Evolutionary conservation across 1,140 invertebrate genomes (phyloP).

Genomic region (Hycleus cichorii): DNA sequence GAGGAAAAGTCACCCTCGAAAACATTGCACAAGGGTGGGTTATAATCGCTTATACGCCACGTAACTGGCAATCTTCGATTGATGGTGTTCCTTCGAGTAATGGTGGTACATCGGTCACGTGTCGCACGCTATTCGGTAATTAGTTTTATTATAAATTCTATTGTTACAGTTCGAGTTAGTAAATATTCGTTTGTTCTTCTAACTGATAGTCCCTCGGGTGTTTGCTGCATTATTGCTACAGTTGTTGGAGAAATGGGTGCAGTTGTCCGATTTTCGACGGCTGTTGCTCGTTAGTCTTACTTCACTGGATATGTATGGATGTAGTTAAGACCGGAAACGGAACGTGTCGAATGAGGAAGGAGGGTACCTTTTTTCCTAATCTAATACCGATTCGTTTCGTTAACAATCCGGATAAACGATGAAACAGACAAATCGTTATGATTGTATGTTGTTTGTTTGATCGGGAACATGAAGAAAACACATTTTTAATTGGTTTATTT

Average conservation of each 20-base stretch:
- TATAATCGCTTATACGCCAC: too few relatives aligned
- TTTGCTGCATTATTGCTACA: too few relatives aligned
- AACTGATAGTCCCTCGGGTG: too few relatives aligned
- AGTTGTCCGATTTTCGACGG: conserved; percentile 7
- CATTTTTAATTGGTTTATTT: background rate
- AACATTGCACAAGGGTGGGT: too few relatives aligned
- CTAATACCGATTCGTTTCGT: background rate
- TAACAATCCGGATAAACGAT: background rate
- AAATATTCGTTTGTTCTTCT: conserved; percentile 6
- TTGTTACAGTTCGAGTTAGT: conserved; percentile 13
- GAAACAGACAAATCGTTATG: too few relatives aligned
- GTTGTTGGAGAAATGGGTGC: too few relatives aligned
- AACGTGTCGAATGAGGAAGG: conserved; percentile 9
- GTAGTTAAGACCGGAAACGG: conserved; percentile 17
- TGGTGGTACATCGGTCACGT: conserved; percentile 12
- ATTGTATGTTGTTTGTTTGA: background rate
- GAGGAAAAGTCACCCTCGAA: too few relatives aligned
- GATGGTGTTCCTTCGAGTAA: too few relatives aligned
- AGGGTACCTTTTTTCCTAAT: background rate
- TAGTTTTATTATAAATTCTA: conserved; percentile 25
- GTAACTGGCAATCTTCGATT: too few relatives aligned
- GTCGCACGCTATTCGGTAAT: conserved; percentile 25
- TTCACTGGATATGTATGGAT: conserved; percentile 16
- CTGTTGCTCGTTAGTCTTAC: conserved; percentile 17
- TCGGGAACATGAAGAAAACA: background rate